phyloP scores from a whole-genome alignment of 2,888 invertebrate species.

The Frankliniella intonsa region DNA sequence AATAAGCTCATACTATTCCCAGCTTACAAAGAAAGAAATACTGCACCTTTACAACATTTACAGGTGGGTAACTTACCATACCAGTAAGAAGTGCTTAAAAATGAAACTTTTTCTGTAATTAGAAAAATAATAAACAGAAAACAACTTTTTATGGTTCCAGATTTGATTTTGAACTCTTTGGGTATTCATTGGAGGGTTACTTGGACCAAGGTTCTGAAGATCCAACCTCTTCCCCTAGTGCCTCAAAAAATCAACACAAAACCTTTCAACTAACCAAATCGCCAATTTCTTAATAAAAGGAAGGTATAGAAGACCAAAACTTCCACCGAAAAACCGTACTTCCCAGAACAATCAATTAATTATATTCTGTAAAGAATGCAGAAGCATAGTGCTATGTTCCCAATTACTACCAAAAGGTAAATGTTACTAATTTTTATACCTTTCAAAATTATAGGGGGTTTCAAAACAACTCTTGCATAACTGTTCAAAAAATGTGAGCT shows the following conservation, averaged over 20 bases:
- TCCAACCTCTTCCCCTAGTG: background rate
- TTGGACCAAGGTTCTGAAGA: constrained; percentile 46
- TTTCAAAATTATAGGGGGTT: too few species aligned
- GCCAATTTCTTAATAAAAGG: background rate
- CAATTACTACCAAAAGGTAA: too few species aligned
- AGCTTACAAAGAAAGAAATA: constrained; percentile 68
- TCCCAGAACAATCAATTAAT: too few species aligned
- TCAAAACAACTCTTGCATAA: too few species aligned
- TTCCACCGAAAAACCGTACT: too few species aligned
- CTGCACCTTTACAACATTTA: constrained; percentile 74
- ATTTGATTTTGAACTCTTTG: constrained; percentile 82
- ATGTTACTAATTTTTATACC: too few species aligned
- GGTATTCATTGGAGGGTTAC: constrained; percentile 70
- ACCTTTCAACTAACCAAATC: background rate
- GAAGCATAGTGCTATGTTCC: too few species aligned
- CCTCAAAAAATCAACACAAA: background rate
- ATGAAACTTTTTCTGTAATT: constrained; percentile 27
- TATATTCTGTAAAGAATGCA: too few species aligned
- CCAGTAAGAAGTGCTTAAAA: constrained; percentile 26
- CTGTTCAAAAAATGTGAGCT: background rate
- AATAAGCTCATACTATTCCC: constrained; percentile 69
- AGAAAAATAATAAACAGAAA: constrained; percentile 23
- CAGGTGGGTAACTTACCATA: constrained; percentile 50
- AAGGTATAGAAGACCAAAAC: background rate
- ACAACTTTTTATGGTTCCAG: constrained; percentile 50